Base-by-base conservation (phyloP, 2,113 vertebrate species). In the Empidonax alnorum region DNA sequence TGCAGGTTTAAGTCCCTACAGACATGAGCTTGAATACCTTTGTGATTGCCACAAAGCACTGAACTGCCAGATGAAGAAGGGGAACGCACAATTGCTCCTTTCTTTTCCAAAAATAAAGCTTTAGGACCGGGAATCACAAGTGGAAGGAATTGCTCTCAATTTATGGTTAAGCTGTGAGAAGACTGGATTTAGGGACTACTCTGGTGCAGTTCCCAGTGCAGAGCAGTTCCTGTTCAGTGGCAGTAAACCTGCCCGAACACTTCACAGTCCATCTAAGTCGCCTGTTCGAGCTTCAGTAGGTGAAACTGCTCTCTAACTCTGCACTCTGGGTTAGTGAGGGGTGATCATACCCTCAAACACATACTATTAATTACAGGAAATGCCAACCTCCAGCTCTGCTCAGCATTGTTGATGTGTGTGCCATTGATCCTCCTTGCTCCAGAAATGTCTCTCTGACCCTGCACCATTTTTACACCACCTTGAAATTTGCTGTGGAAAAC, bases 401-500 rank as follows among this genome's bases (percentile, higher is more conserved):
- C 20, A 41, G 27, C 55, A 23, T 8, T 58, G 59, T 14, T 39
- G 71, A 10, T 44, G 35, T 62, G 31, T 31, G 46, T 63, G 31
- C 22, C 41, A 67, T 46, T 76, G 53, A 87, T 87, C 31, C 21
- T 91, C 21, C 53, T 50, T 50, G 37, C 17, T 93, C 56, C 49
- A 89, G 44, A 81, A 81, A 72, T 19, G 75, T 87, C n/a, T 62
- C 53, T 94, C 14, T 94, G 30, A 73, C n/a, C 37, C 30, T 42
- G 42, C n/a, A 83, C 35, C 3, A 3, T 76, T 96, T 89, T 42
- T 93, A 56, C 35, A 50, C 7, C 42, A 83, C 72, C n/a, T 42
- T 74, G 41, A 91, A 62, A 90, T 66, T 39, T 79, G 31, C n/a
- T 68, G 59, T 65, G 91, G 67, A 66, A 91, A 93, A 66, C 18